Base-by-base conservation (phyloP, 2,888 invertebrate genomes). In the Dromius quadrimaculatus region DNA sequence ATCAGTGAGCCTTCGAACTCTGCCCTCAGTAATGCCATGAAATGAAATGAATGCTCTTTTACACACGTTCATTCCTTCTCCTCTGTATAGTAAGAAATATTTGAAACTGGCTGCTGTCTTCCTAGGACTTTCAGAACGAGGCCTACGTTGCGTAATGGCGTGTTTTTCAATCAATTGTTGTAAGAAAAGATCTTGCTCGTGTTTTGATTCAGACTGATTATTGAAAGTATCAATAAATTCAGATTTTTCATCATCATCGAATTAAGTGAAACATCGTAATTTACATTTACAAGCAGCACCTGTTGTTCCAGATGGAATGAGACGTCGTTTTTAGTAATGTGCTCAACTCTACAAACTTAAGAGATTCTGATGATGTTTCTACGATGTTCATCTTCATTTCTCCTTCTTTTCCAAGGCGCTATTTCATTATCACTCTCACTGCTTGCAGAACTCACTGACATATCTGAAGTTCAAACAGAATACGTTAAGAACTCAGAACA, bases 151-250 rank as follows among this genome's bases (percentile, higher is more conserved):
- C 20, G 20, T 2, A n/a, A 20, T 57, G n/a, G 20, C 19, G 8
- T 38, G 23, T 38, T 22, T 36, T 13, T 54, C 6, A 20, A 68
- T 68, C 9, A 36, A 20, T 2, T 36, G 9, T 20, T 57, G 38
- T 23, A 68, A 20, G 57, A 38, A 68, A 13, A 41, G 19, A 38
- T 68, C 68, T 41, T 68, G 68, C 28, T 68, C 20, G 11, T 68
- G 20, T 38, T 68, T 57, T 19, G 32, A 28, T 5, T 5, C 28
- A 8, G 8, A 28, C 3, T 28, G 3, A 8, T 28, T 28, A 3
- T 5, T 28, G 3, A 8, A 5, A 28, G 3, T 28, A 28, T 5
- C 6, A 28, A 28, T 5, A 28, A 28, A 28, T 28, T 28, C 4
- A 28, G 8, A 28, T 5, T 28, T 5, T 28, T 28, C 28, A 8